Evolutionary conservation across 1,140 invertebrate species (phyloP).

Genomic region (Aphaenogaster floridana): DNA sequence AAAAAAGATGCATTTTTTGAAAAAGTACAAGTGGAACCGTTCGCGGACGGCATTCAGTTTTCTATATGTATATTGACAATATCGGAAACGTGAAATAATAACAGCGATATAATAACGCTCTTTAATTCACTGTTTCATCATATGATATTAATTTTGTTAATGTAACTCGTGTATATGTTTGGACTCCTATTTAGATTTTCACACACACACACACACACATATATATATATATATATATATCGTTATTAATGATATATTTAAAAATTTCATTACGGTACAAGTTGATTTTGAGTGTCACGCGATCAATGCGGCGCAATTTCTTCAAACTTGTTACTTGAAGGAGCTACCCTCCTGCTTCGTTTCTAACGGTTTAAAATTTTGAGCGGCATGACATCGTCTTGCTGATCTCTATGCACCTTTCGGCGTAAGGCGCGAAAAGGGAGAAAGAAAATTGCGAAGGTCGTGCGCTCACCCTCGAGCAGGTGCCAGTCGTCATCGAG

Average conservation of each 20-base stretch:
- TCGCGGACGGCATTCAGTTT: too few species aligned
- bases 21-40: background rate
- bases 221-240: background rate
- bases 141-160: background rate
- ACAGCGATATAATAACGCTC: too few species aligned
- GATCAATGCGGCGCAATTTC: background rate
- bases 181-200: background rate
- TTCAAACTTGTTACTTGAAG: background rate
- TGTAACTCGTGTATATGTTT: background rate
- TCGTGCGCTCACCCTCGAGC: conserved; percentile 81
- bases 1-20: background rate
- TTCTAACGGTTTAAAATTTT: conserved; percentile 28
- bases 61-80: too few species aligned
- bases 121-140: too few species aligned
- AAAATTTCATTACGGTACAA: background rate
- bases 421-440: conserved; percentile 18
- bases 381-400: conserved; percentile 3
- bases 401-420: background rate
- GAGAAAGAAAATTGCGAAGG: conserved; percentile 77
- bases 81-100: too few species aligned
- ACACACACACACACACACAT: too few species aligned
- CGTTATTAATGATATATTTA: background rate
- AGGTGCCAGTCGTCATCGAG: conserved; percentile 82
- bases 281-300: background rate
- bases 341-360: background rate